Conservation (phyloP, 2,888 invertebrate species). For the Stenurella melanura region DNA sequence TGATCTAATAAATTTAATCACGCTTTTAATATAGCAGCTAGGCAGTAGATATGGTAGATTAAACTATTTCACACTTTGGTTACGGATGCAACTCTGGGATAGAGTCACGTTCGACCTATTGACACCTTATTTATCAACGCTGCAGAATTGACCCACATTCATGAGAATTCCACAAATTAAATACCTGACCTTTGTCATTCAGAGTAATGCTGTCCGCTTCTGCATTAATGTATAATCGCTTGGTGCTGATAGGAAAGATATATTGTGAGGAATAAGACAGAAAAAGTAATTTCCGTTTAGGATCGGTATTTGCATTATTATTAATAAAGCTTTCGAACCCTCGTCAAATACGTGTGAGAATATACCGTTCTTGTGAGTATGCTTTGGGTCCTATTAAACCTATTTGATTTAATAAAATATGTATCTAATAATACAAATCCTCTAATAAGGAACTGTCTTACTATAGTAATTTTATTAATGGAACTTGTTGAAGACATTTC, state of each 20-base stretch:
- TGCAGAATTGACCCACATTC: conserved; percentile 46
- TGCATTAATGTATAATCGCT: not conserved
- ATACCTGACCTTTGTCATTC: conserved; percentile 38
- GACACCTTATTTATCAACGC: conserved; percentile 56
- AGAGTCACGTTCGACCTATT: conserved; percentile 58
- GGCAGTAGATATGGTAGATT: conserved; percentile 45
- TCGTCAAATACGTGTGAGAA: no score
- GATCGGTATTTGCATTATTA: no score
- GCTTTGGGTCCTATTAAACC: no score
- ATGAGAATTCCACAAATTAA: conserved; percentile 44
- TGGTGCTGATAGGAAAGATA: not conserved
- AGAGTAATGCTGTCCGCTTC: not conserved
- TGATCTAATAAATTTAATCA: conserved; percentile 49
- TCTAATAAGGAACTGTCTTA: no score
- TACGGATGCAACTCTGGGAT: conserved; percentile 44
- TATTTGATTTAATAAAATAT: no score
- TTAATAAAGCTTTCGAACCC: no score
- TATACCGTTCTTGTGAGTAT: no score
- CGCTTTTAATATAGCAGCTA: conserved; percentile 52
- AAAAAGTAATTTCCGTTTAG: no score
- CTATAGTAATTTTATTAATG: no score
- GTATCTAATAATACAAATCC: no score
- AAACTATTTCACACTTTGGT: conserved; percentile 49
- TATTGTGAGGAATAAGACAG: no score
- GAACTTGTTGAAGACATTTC: no score